A percentile compares a stretch with the other conserved stretches of the same genome.
These are phyloP conservation scores for Palythoa grandiflora DNA, from an alignment of 92 coral and sea anemone species.

Conservation along the genomic window DNA sequence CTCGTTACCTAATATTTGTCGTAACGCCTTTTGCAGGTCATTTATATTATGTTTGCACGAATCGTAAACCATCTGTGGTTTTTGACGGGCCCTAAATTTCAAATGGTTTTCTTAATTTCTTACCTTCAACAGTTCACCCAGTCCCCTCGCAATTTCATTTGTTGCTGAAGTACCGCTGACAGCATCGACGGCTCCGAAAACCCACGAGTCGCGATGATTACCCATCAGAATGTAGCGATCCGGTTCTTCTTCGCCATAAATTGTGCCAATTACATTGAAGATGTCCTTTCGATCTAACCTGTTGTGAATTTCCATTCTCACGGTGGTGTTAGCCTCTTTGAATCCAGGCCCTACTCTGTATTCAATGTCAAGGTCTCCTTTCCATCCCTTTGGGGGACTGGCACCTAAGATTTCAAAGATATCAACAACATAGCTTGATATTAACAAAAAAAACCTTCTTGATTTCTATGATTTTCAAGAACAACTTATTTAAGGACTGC, in stretches of 20 bases:
- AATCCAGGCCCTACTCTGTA: constrained; percentile 86
- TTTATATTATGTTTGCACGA: background rate
- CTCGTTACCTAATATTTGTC: background rate
- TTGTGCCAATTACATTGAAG: constrained; percentile 91
- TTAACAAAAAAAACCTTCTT: background rate
- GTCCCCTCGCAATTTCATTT: constrained; percentile 65
- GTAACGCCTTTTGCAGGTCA: background rate
- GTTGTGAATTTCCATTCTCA: constrained; percentile 75
- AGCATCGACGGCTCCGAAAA: constrained; percentile 78
- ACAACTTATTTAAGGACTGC: background rate
- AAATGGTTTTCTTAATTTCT: background rate
- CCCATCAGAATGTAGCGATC: constrained; percentile 74
- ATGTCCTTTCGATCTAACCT: constrained; percentile 60
- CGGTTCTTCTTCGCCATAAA: constrained; percentile 78
- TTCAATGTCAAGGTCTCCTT: constrained; percentile 63
- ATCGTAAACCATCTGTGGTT: background rate
- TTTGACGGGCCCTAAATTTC: background rate
- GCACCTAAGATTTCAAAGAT: constrained; percentile 54
- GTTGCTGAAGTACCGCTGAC: constrained; percentile 71
- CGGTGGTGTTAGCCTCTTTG: constrained; percentile 50
- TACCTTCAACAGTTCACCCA: constrained; percentile 61
- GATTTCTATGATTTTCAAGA: background rate
- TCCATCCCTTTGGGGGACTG: constrained; percentile 75
- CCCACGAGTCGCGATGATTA: constrained; percentile 79
- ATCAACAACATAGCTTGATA: background rate